These are phyloP conservation scores for Indicator maculatus DNA, from an alignment of 2,113 vertebrate genomes.

Conservation along the genomic window DNA sequence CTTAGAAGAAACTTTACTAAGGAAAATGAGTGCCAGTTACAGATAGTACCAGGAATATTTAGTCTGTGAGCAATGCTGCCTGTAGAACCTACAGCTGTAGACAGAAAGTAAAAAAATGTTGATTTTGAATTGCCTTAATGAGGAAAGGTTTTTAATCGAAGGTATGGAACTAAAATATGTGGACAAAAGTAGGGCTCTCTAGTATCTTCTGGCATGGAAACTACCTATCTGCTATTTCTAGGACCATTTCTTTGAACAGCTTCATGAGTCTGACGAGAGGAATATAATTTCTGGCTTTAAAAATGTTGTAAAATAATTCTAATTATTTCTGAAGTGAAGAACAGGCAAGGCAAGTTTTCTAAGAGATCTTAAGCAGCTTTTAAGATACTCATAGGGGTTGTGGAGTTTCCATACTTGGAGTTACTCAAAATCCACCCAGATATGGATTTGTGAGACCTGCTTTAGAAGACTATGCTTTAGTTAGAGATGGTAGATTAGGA, in stretches of 20 bases:
- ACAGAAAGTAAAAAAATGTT: not conserved
- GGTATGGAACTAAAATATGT: not conserved
- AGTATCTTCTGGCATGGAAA: not conserved
- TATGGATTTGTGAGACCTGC: not conserved
- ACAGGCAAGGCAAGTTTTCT: not conserved
- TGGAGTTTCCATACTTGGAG: not conserved
- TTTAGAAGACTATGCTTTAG: not conserved
- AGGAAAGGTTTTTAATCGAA: accelerated
- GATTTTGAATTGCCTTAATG: not conserved
- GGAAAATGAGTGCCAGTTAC: not conserved
- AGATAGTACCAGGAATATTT: not conserved
- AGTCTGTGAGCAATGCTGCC: not conserved
- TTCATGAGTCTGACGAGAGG: not conserved
- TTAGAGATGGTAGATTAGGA: not conserved
- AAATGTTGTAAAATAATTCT: not conserved
- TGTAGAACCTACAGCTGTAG: not conserved
- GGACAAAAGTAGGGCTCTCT: not conserved
- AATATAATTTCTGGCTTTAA: not conserved
- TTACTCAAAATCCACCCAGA: not conserved
- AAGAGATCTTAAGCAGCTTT: not conserved
- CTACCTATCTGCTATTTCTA: not conserved
- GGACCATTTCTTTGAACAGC: not conserved
- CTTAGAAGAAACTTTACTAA: not conserved
- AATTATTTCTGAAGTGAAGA: not conserved
- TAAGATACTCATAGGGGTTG: not conserved